Base-by-base conservation (phyloP, 1,140 invertebrate genomes). In the Papilio aristodemus region DNA sequence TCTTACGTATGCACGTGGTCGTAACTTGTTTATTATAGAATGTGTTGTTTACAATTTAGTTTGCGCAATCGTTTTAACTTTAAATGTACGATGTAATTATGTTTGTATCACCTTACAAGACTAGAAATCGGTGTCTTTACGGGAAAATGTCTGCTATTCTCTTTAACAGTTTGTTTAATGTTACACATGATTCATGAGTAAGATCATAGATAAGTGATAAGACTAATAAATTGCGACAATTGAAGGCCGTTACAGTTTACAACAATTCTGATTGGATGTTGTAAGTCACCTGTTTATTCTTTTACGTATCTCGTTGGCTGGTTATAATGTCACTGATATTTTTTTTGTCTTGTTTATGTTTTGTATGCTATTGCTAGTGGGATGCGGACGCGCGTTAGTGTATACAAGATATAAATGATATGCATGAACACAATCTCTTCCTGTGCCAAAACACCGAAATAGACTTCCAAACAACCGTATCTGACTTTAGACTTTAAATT, bases 401-500 rank as follows among this genome's bases (percentile, higher is more conserved):
- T 19, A 54, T 54, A 54, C 46, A 9, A 8, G 19, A 25, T 54
- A 54, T 19, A 22, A 17, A 54, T 50, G 8, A 22, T 64, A 43
- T 67, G 32, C 43, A 62, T 71, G 72, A 68, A 72, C 71, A 64
- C 39, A 64, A 50, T 70, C 59, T 32, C 54, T 50, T 46, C 54
- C 50, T 38, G 71, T 78, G 76, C 76, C 76, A 78, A 78, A 78
- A 69, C 50, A 69, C 57, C 66, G 71, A 78, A 78, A 78, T 76
- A 76, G 74, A 74, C 41, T 62, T 67, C 72, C 73, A 76, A 78
- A 87, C 80, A 84, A 77, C 81, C 69, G 78, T 87, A 87, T 83
- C 72, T 81, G 77, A 77, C 77, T 76, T 76, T 76, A 84, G 77
- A 80, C 72, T 76, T 73, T 70, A 83, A 80, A 83, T 84, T 87